phyloP scores from a whole-genome alignment of 2,113 vertebrate species.

The Sylvilagus bachmani region DNA sequence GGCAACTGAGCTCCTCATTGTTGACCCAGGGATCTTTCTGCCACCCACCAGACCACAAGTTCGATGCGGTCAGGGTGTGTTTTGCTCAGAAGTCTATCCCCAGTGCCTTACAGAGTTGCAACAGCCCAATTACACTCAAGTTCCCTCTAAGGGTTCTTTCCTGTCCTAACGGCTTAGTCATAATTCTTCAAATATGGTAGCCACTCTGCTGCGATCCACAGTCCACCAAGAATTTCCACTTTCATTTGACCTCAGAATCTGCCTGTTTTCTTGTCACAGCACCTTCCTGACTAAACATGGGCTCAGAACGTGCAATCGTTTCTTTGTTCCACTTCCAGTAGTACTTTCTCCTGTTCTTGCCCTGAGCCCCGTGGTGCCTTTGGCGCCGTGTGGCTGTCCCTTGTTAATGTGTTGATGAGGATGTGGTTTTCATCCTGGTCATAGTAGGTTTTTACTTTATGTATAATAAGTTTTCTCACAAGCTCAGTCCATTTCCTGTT shows the following conservation, averaged over 20 bases:
- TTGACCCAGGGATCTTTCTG: not conserved
- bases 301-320: fast-evolving
- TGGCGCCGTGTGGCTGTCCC: not conserved
- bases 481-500: not conserved
- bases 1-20: not conserved
- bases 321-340: not conserved
- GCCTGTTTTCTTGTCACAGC: not conserved
- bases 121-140: not conserved
- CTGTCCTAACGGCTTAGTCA: not conserved
- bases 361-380: not conserved
- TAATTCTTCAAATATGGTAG: not conserved
- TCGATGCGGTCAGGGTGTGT: too few relatives aligned
- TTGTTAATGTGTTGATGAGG: not conserved
- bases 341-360: too few relatives aligned
- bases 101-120: not conserved
- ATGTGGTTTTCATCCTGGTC: too few relatives aligned
- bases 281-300: too few relatives aligned
- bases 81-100: not conserved
- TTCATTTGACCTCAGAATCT: not conserved
- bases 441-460: too few relatives aligned
- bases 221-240: not conserved
- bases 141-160: not conserved
- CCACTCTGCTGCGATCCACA: too few relatives aligned
- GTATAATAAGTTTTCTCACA: fast-evolving
- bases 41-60: fast-evolving